Evolutionary conservation across 2,888 invertebrate genomes (phyloP), one percentile per base, ranked within the genome.

Genomic region (Drosophila phalerata): DNA sequence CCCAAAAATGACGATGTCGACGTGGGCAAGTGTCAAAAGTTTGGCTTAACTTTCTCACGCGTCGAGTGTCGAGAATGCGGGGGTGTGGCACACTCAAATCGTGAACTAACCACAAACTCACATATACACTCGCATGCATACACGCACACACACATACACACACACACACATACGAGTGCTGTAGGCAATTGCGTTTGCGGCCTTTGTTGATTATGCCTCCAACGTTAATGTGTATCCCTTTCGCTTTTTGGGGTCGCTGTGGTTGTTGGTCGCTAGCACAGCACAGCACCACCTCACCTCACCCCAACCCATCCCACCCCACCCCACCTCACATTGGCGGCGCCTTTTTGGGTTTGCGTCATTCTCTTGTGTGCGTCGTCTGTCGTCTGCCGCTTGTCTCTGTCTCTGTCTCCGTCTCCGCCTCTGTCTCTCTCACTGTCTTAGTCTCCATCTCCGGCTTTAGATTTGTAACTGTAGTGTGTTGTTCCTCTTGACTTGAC

Each of bases 21-120:
- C 60, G 62, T 62, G 67, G 61, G 58, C 70, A 87, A 85, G 84
- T 84, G 84, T 88, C 83, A 82, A 82, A 84, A 87, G 80, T 87
- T 84, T 74, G 88, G 64, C 72, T 74, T 74, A 85, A 85, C 85
- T 87, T 81, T 85, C 62, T 71, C 85, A 85, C 79, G 79, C 73
- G 73, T 64, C 49, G 57, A 79, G 76, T 58, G 67, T 19, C 19
- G 48, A 22, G 57, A 34, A 30, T 11, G 19, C 10, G 43, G 19
- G 43, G 67, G 55, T 45, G 48, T 40, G 19, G 56, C 63, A 49
- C 60, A 57, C 56, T 73, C 42, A 67, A 53, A 52, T 61, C 30
- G 57, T 68, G 53, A 73, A 67, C 76, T 61, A 65, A 76, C 78
- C 76, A 51, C 77, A 68, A 17, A 32, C 28, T 43, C 49, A 62